Evolutionary conservation across 2,113 vertebrate genomes (phyloP).

Genomic region (Rattus rattus): DNA sequence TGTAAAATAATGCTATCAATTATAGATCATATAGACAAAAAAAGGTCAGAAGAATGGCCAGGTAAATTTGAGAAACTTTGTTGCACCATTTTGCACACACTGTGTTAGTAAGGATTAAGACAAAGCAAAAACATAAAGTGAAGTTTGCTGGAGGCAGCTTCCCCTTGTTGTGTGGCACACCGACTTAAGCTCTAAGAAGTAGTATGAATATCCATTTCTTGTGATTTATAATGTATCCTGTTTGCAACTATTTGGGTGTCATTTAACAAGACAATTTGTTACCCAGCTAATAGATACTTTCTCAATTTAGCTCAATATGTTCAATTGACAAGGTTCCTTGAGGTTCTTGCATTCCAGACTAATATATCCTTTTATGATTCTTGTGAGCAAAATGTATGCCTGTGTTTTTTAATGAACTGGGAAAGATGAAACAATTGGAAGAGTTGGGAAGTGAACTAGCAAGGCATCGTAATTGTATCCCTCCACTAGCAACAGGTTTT

Average conservation of each 20-base stretch:
- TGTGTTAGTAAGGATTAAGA: neutral
- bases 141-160: neutral
- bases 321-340: neutral
- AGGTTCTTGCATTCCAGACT: conserved; percentile 4
- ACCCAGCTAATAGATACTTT: neutral
- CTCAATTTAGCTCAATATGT: neutral
- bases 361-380: conserved; percentile 18
- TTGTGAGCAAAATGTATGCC: neutral
- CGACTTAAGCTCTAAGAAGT: neutral
- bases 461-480: neutral
- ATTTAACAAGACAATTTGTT: conserved; percentile 16
- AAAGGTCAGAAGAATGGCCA: neutral
- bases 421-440: neutral
- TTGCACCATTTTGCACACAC: conserved; percentile 8
- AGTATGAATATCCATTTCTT: neutral
- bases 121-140: neutral
- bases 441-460: neutral
- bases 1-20: neutral
- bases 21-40: neutral
- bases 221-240: neutral
- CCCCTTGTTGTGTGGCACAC: neutral
- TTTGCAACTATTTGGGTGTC: conserved; percentile 45
- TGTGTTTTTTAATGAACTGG: neutral
- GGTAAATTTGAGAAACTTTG: neutral
- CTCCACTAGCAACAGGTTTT: neutral